Evolutionary conservation across 2,113 vertebrate genomes (phyloP).

Genomic region (Cephalopholis sonnerati): DNA sequence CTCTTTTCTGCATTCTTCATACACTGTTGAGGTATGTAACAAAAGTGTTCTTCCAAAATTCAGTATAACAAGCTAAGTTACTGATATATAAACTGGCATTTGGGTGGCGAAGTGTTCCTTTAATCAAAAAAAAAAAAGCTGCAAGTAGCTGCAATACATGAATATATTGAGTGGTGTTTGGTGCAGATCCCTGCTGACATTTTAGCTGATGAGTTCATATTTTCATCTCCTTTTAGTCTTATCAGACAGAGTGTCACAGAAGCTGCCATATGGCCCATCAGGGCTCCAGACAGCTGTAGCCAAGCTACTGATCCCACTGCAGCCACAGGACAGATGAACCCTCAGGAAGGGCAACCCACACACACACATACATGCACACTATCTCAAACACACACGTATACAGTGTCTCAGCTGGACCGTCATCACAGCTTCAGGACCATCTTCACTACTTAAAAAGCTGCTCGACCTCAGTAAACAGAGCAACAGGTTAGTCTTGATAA

Average conservation of each 20-base stretch:
- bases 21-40: too few relatives aligned
- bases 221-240: neutral
- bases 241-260: constrained; percentile 31
- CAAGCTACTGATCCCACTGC: constrained; percentile 44
- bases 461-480: neutral
- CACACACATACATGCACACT: neutral
- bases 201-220: neutral
- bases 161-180: neutral
- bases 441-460: too few relatives aligned
- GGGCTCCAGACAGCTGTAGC: constrained; percentile 55
- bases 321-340: constrained; percentile 44
- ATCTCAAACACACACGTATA: neutral
- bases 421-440: constrained; percentile 27
- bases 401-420: neutral
- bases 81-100: too few relatives aligned
- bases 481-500: neutral
- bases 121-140: neutral
- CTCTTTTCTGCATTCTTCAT: too few relatives aligned
- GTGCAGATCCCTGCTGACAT: neutral
- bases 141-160: neutral
- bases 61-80: too few relatives aligned
- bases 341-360: neutral
- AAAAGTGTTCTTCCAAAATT: too few relatives aligned
- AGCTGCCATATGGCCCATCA: constrained; percentile 63
- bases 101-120: too few relatives aligned